These are phyloP conservation scores for Anastrepha ludens DNA, from an alignment of 1,140 invertebrate species.

Conservation along the genomic window DNA sequence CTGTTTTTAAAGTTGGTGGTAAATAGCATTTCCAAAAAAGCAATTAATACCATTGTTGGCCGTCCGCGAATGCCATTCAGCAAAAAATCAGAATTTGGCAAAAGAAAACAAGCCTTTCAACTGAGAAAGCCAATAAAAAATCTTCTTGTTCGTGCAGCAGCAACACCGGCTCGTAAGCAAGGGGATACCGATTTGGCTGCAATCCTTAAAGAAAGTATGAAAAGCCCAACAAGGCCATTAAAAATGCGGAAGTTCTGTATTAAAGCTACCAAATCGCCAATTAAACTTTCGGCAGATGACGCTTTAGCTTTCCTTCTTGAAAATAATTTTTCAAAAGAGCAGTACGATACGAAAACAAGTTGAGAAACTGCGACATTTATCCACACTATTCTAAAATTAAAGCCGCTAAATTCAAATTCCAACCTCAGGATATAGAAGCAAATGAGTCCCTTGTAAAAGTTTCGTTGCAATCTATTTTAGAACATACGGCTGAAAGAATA, in stretches of 20 bases:
- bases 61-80: no score
- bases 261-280: not conserved
- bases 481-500: conserved; percentile 44
- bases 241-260: conserved; percentile 1
- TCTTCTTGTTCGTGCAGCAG: no score
- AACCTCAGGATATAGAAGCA: conserved; percentile 33
- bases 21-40: no score
- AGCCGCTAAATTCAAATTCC: conserved; percentile 30
- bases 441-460: conserved; percentile 31
- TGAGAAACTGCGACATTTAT: conserved; percentile 52
- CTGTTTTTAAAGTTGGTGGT: no score
- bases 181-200: no score
- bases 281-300: conserved; percentile 19
- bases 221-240: no score
- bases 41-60: no score
- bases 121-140: no score
- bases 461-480: conserved; percentile 33
- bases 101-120: no score
- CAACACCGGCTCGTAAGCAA: no score
- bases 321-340: conserved; percentile 55
- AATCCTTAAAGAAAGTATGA: no score
- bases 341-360: conserved; percentile 51
- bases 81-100: no score
- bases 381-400: conserved; percentile 33
- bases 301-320: conserved; percentile 53